These are phyloP conservation scores for Typhlomys cinereus DNA, from an alignment of 2,113 vertebrate genomes.

Conservation along the genomic window DNA sequence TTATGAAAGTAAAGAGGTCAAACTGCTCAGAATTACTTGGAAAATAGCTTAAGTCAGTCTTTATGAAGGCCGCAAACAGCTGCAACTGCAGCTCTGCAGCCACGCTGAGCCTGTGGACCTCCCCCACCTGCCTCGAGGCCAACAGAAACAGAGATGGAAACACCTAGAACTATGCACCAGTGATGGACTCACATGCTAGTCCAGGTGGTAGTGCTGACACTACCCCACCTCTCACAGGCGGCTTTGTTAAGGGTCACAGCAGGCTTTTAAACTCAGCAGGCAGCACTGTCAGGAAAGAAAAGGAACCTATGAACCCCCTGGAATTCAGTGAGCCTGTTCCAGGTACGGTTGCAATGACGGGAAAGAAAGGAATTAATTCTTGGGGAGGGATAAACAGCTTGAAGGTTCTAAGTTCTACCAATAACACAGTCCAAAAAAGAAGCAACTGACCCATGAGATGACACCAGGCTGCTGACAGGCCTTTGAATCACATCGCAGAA, in stretches of 20 bases:
- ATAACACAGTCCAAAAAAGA: not conserved
- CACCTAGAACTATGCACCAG: not conserved
- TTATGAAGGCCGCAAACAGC: not conserved
- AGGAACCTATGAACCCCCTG: not conserved
- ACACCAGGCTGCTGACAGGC: not conserved
- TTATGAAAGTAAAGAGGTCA: not conserved
- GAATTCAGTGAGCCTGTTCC: slow-evolving; percentile 7
- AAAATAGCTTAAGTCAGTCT: not conserved
- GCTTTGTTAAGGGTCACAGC: not conserved
- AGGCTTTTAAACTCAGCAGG: slow-evolving; percentile 29
- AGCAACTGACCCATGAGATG: not conserved
- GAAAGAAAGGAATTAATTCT: slow-evolving; percentile 41
- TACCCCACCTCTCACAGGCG: not conserved
- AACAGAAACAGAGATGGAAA: accelerated
- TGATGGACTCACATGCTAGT: not conserved
- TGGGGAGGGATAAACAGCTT: not conserved
- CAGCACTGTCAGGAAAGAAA: not conserved
- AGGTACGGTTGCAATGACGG: not conserved
- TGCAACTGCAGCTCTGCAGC: accelerated
- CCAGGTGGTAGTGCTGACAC: not conserved
- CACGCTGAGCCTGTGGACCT: not conserved
- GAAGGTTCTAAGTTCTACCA: not conserved
- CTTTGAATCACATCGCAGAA: not conserved
- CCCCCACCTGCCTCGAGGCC: not conserved
- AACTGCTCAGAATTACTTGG: not conserved